A percentile compares a stretch with the other conserved stretches of the same genome.
Evolutionary conservation across 2,797 vertebrate species (phyloP).

Genomic region (Ibycter americanus): DNA sequence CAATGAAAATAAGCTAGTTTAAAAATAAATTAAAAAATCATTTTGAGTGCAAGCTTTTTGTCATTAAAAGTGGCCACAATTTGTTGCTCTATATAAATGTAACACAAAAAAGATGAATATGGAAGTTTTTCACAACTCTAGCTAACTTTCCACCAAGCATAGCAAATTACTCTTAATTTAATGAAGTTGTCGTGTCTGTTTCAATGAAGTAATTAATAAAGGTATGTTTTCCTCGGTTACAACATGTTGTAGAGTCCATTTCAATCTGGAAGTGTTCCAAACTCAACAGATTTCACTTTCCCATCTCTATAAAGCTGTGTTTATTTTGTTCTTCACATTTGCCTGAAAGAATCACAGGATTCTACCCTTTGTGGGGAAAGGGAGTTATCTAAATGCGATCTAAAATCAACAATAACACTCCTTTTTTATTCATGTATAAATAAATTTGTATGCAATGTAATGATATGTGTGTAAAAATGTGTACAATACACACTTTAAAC

Average conservation of each 20-base stretch:
- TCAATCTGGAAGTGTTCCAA: conserved; percentile 19
- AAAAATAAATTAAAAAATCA: neutral
- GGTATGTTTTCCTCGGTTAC: neutral
- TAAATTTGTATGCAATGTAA: neutral
- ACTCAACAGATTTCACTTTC: neutral
- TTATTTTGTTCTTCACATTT: neutral
- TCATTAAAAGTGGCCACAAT: neutral
- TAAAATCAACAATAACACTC: neutral
- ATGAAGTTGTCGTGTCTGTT: neutral
- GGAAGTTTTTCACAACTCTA: neutral
- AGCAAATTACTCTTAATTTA: neutral
- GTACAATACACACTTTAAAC: neutral
- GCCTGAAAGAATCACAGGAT: neutral
- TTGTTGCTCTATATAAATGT: neutral
- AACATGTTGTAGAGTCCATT: neutral
- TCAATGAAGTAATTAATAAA: neutral
- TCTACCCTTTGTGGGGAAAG: neutral
- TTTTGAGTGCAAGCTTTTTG: neutral
- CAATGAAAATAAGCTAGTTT: neutral
- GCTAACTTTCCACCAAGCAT: neutral
- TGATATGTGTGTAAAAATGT: neutral
- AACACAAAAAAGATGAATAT: neutral
- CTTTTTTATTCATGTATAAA: neutral
- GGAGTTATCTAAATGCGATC: neutral
- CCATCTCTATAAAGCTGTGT: neutral